phyloP scores from a whole-genome alignment of 2,888 invertebrate genomes.

The Gastracanthus pulcherrimus region DNA sequence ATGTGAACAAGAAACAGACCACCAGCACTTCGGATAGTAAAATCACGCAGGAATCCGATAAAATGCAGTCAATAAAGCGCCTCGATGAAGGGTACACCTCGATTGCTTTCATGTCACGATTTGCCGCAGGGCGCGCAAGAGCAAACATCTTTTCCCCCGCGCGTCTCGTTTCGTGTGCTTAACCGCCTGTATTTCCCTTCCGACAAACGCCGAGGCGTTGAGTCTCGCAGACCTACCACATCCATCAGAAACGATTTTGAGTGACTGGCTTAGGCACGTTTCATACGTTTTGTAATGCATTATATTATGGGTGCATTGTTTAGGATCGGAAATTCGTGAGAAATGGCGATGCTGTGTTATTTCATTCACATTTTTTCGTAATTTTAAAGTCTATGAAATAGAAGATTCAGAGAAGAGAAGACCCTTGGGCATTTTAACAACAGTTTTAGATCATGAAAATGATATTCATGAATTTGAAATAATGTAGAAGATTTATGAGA shows the following conservation, averaged over 20 bases:
- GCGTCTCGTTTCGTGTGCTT: not conserved
- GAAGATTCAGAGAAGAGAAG: too few species aligned
- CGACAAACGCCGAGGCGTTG: not conserved
- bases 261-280: not conserved
- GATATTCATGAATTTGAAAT: too few species aligned
- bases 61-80: not conserved
- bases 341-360: not conserved
- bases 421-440: too few species aligned
- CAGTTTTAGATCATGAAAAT: too few species aligned
- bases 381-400: too few species aligned
- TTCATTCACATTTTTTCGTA: too few species aligned
- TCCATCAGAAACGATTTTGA: not conserved
- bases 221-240: not conserved
- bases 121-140: not conserved
- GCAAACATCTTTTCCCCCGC: not conserved
- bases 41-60: not conserved
- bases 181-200: not conserved
- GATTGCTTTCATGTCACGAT: not conserved
- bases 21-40: too few species aligned
- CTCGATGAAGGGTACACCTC: not conserved
- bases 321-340: not conserved
- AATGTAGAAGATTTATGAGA: too few species aligned
- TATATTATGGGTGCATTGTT: not conserved
- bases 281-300: not conserved
- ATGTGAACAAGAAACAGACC: too few species aligned